Evolutionary conservation across 92 coral and sea anemone genomes (phyloP), one percentile per base, ranked within the genome.

Genomic region (Actinernus sp.): DNA sequence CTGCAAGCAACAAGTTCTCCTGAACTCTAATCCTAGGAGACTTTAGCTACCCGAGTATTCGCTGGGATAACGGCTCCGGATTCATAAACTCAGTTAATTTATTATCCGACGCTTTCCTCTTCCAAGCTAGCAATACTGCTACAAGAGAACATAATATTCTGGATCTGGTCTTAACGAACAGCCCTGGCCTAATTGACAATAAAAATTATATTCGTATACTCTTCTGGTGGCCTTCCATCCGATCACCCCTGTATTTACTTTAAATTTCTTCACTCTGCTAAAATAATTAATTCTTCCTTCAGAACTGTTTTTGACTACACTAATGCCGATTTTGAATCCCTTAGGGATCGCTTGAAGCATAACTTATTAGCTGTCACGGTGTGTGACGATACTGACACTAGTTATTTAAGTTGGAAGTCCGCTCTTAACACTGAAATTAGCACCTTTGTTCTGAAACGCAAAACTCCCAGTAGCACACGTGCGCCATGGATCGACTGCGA

Each of bases 401-500:
- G 8, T 14, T 14, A 7, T 14, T 7, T 7, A 14, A 7, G 8
- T 36, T 36, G 41, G 41, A 36, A 36, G 41, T 7, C 8, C 14
- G 41, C 41, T 7, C 14, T 36, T 36, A 7, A 7, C 8, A 14
- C 7, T 36, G 41, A 7, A 36, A 26, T 52, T 3, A 30, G 28
- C 61, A 25, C 61, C 32, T 23, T 54, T 54, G 61, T 54, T 54
- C 61, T 12, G 22, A 25, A 22, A 34, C 27, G 32, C 23, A 54
- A 2, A 23, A 23, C 31, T 4, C 60, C 45, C 12, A 54, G 32
- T 45, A 10, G 25, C 11, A 45, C 25, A 9, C n/a, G 30, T 48
- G 58, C 71, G 23, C 71, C 58, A 13, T 64, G 71, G 71, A 64
- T 64, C 25, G 43, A 28, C 31, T 37, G 71, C 16, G 58, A 64